A percentile compares a stretch with the other conserved stretches of the same genome.
Conservation (phyloP, 1,140 invertebrate species). For the Cydia strobilella region DNA sequence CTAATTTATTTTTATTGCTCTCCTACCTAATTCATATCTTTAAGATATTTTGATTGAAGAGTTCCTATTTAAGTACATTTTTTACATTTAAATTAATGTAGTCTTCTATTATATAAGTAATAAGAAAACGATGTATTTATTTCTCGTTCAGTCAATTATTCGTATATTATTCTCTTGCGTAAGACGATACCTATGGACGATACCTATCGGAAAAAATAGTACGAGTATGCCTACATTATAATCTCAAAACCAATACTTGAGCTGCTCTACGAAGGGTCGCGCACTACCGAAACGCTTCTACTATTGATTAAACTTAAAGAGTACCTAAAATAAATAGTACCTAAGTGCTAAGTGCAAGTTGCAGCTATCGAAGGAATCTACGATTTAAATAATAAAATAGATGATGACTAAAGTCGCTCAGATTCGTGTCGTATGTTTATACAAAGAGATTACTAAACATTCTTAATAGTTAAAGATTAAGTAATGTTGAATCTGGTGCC, state of each 20-base stretch:
- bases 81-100: not conserved
- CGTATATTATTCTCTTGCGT: not conserved
- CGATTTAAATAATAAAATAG: not conserved
- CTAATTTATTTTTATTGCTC: too few relatives aligned
- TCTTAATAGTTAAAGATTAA: slow-evolving; percentile 6
- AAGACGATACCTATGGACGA: too few relatives aligned
- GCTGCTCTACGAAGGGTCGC: slow-evolving; percentile 10
- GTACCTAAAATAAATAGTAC: slow-evolving; percentile 1
- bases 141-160: not conserved
- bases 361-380: not conserved
- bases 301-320: not conserved
- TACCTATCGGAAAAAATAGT: not conserved
- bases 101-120: not conserved
- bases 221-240: not conserved
- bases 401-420: not conserved
- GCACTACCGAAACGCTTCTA: not conserved
- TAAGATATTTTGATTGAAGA: not conserved
- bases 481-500: not conserved
- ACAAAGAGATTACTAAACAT: not conserved
- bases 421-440: not conserved
- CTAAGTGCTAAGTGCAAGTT: not conserved
- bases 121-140: not conserved
- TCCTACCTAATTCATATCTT: not conserved
- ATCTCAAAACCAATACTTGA: slow-evolving; percentile 13
- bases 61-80: not conserved